Conservation (phyloP, 64 coral and sea anemone genomes). For the Orbicella faveolata region DNA sequence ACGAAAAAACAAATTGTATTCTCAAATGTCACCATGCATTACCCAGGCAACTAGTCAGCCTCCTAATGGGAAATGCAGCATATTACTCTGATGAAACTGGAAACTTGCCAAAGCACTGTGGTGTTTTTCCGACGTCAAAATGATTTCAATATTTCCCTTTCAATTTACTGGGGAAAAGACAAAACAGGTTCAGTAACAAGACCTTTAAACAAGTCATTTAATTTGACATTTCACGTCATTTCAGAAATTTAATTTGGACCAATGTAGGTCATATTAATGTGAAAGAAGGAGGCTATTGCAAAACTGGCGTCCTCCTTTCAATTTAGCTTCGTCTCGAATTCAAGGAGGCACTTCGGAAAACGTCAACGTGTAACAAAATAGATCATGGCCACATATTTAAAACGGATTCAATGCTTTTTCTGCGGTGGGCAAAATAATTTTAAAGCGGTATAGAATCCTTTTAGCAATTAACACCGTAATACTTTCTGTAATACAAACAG, state of each 20-base stretch:
- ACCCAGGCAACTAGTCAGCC: neutral
- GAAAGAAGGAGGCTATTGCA: neutral
- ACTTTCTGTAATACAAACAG: too few relatives aligned
- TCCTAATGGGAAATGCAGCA: neutral
- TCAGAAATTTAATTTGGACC: neutral
- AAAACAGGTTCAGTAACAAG: slow-evolving; percentile 7
- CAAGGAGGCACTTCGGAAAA: neutral
- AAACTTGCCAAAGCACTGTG: neutral
- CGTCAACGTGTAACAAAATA: neutral
- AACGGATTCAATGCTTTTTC: too few relatives aligned
- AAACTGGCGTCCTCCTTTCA: neutral
- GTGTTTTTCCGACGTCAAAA: neutral
- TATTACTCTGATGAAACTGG: neutral
- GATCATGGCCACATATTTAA: too few relatives aligned
- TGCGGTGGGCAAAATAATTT: too few relatives aligned
- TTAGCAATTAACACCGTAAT: too few relatives aligned
- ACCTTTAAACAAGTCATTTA: slow-evolving; percentile 9
- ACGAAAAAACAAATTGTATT: neutral
- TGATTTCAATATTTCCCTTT: neutral
- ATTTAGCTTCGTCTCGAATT: neutral
- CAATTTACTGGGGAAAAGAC: neutral
- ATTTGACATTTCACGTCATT: slow-evolving; percentile 17
- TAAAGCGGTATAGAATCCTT: too few relatives aligned
- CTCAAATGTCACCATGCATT: neutral
- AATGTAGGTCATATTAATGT: neutral